A percentile compares a stretch with the other conserved stretches of the same genome.
Evolutionary conservation across 2,888 invertebrate species (phyloP).

Genomic region (Crocallis elinguaria): DNA sequence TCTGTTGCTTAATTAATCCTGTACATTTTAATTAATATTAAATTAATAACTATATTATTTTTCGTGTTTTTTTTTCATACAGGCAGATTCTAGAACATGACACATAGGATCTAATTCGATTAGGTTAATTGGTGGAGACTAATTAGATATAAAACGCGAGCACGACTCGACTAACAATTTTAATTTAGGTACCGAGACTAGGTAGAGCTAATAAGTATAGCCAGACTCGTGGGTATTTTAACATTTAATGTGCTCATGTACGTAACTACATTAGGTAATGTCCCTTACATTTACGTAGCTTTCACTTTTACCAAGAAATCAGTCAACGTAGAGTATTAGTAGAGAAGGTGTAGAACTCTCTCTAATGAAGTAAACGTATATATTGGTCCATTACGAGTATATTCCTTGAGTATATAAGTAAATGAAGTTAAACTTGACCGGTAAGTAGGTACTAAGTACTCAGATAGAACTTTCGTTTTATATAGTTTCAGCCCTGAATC

Average conservation of each 20-base stretch:
- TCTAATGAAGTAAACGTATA: background rate
- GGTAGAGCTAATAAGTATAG: background rate
- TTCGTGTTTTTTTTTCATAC: too few relatives aligned
- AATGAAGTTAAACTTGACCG: too few relatives aligned
- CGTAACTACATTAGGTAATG: constrained; percentile 16
- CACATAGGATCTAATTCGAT: constrained; percentile 28
- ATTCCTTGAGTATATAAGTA: too few relatives aligned
- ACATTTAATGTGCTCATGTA: background rate
- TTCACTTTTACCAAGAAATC: constrained; percentile 25
- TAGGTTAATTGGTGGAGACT: constrained; percentile 32
- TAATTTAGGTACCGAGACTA: constrained; percentile 4
- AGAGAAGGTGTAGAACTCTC: background rate
- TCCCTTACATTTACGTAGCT: constrained; percentile 19
- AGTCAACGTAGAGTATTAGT: constrained; percentile 1
- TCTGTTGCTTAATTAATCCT: too few relatives aligned
- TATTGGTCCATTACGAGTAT: too few relatives aligned
- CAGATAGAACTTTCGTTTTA: too few relatives aligned
- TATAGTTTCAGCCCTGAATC: too few relatives aligned
- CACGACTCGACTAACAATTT: constrained; percentile 3
- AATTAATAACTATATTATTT: too few relatives aligned
- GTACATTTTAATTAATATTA: too few relatives aligned
- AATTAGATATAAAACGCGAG: constrained; percentile 4
- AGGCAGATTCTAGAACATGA: background rate
- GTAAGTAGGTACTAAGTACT: too few relatives aligned
- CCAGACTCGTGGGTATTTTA: constrained; percentile 4